Evolutionary conservation across 2,113 vertebrate genomes (phyloP).

Genomic region (Pluvianellus socialis): DNA sequence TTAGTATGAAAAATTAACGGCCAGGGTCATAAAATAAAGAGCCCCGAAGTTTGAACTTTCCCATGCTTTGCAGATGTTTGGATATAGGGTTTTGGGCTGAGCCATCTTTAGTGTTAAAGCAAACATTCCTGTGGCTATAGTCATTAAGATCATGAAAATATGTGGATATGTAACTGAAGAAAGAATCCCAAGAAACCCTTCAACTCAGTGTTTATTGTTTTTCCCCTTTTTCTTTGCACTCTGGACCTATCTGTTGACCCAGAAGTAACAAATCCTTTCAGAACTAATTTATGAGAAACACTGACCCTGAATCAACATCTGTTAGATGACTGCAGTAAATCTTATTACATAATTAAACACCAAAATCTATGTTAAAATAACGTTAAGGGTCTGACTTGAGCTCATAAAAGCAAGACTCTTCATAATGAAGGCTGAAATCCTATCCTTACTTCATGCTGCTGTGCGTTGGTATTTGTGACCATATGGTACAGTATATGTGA

Average conservation of each 20-base stretch:
- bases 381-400: slow-evolving; percentile 25
- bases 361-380: slow-evolving; percentile 62
- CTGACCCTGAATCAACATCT: slow-evolving; percentile 67
- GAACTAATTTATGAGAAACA: slow-evolving; percentile 59
- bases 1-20: slow-evolving; percentile 49
- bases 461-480: neutral
- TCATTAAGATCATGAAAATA: slow-evolving; percentile 66
- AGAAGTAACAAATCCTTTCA: slow-evolving; percentile 70
- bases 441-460: slow-evolving; percentile 3
- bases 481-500: slow-evolving; percentile 6
- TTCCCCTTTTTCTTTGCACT: slow-evolving; percentile 69
- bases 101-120: slow-evolving; percentile 64
- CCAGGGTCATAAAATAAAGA: slow-evolving; percentile 40
- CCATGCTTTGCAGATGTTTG: slow-evolving; percentile 61
- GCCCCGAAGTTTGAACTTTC: slow-evolving; percentile 48
- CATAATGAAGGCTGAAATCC: slow-evolving; percentile 31
- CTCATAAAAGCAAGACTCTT: slow-evolving; percentile 28
- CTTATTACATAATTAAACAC: slow-evolving; percentile 57
- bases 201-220: slow-evolving; percentile 65
- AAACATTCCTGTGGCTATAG: slow-evolving; percentile 69
- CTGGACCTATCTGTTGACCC: slow-evolving; percentile 69
- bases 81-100: slow-evolving; percentile 51
- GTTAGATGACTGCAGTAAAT: slow-evolving; percentile 69
- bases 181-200: slow-evolving; percentile 56
- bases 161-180: slow-evolving; percentile 54